phyloP scores from a whole-genome alignment of 2,113 vertebrate genomes.

The Heloderma charlesbogerti region DNA sequence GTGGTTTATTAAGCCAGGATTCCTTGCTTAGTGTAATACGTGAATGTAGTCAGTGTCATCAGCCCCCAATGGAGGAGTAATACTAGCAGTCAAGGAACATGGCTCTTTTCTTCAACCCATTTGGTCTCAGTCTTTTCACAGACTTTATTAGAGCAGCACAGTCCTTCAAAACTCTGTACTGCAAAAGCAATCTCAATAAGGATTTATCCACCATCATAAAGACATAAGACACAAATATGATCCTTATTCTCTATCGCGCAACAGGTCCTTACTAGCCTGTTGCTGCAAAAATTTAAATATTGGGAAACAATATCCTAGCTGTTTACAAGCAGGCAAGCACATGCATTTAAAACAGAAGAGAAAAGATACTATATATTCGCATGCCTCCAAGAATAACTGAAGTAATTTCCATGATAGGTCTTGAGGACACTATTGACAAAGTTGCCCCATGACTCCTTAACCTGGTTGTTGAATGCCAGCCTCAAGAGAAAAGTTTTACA shows the following conservation, averaged over 20 bases:
- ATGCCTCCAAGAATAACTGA: background rate
- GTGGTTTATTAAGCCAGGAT: too few relatives aligned
- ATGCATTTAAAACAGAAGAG: conserved; percentile 15
- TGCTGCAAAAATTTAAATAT: background rate
- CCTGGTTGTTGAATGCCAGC: background rate
- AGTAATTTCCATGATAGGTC: background rate
- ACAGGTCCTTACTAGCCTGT: background rate
- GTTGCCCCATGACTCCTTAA: background rate
- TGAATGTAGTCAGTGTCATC: too few relatives aligned
- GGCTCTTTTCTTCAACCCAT: background rate
- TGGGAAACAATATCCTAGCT: background rate
- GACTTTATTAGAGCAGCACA: background rate
- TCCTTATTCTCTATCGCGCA: background rate
- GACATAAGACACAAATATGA: background rate
- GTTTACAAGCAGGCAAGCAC: conserved; percentile 15
- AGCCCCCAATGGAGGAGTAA: too few relatives aligned
- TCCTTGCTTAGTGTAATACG: too few relatives aligned
- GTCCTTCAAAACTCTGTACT: too few relatives aligned
- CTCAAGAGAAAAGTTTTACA: background rate
- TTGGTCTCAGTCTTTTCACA: background rate
- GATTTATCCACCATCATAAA: too few relatives aligned
- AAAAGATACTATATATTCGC: background rate
- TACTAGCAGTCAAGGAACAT: background rate
- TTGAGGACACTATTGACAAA: background rate
- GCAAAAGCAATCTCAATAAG: too few relatives aligned